phyloP scores from a whole-genome alignment of 2,888 invertebrate species.

The Oligia strigilis region DNA sequence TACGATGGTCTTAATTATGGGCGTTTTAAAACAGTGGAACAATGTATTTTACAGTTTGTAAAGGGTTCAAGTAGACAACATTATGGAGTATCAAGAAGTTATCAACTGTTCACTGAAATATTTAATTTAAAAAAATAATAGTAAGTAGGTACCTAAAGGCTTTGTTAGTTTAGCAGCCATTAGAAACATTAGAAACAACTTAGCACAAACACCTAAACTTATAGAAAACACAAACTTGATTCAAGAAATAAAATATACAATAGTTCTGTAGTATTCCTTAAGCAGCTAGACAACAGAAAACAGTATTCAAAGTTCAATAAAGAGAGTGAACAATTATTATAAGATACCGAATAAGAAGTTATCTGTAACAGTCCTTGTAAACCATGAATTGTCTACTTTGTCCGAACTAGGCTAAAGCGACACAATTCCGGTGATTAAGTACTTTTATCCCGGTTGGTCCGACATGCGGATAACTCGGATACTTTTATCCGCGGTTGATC shows the following conservation, averaged over 20 bases:
- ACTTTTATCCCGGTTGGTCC: slow-evolving; percentile 23
- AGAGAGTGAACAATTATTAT: neutral
- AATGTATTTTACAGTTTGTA: slow-evolving; percentile 18
- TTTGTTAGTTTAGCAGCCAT: neutral
- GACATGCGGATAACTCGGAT: neutral
- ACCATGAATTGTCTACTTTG: neutral
- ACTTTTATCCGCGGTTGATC: slow-evolving; percentile 4
- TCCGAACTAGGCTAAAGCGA: slow-evolving; percentile 29
- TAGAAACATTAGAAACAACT: no score
- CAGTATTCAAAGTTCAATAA: neutral
- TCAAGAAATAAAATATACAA: neutral
- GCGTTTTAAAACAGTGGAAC: neutral
- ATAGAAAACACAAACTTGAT: neutral
- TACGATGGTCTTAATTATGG: slow-evolving; percentile 3
- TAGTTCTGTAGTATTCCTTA: neutral
- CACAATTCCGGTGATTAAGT: slow-evolving; percentile 32
- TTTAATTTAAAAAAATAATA: neutral
- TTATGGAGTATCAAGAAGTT: neutral
- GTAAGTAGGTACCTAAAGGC: neutral
- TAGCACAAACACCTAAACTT: neutral
- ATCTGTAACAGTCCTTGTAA: slow-evolving; percentile 9
- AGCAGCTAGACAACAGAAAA: neutral
- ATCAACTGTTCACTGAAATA: neutral
- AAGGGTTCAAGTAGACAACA: neutral
- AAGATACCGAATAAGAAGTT: slow-evolving; percentile 18